These are phyloP conservation scores for Dicrostonyx torquatus DNA, from an alignment of 2,797 vertebrate genomes.

Conservation along the genomic window DNA sequence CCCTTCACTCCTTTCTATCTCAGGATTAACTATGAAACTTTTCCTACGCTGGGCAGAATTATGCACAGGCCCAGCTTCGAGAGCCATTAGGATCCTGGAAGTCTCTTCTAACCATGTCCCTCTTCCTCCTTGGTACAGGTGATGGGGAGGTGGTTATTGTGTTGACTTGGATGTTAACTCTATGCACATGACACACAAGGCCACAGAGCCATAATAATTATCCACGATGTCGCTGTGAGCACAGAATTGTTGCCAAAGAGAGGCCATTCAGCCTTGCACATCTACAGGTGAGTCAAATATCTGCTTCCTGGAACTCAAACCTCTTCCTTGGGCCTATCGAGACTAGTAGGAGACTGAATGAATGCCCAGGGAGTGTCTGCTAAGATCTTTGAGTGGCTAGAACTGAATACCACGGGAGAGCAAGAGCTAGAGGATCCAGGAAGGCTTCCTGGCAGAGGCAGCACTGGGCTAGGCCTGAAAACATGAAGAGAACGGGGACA, in stretches of 20 bases:
- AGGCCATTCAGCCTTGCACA: background rate
- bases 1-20: background rate
- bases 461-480: background rate
- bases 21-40: background rate
- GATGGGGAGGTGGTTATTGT: background rate
- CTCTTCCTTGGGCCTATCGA: background rate
- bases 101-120: background rate
- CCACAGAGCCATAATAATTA: background rate
- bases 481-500: background rate
- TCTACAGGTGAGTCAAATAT: too few relatives aligned
- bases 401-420: background rate
- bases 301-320: background rate
- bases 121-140: background rate
- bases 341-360: background rate
- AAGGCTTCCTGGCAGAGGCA: constrained; percentile 13
- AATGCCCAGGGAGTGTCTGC: background rate
- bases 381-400: background rate
- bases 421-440: background rate
- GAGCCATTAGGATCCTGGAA: background rate
- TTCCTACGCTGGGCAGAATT: background rate
- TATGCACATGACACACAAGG: background rate
- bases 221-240: background rate
- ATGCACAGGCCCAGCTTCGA: background rate
- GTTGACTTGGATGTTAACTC: background rate
- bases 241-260: background rate